These are phyloP conservation scores for Cataglyphis cursor DNA, from an alignment of 2,888 invertebrate species.

Conservation along the genomic window DNA sequence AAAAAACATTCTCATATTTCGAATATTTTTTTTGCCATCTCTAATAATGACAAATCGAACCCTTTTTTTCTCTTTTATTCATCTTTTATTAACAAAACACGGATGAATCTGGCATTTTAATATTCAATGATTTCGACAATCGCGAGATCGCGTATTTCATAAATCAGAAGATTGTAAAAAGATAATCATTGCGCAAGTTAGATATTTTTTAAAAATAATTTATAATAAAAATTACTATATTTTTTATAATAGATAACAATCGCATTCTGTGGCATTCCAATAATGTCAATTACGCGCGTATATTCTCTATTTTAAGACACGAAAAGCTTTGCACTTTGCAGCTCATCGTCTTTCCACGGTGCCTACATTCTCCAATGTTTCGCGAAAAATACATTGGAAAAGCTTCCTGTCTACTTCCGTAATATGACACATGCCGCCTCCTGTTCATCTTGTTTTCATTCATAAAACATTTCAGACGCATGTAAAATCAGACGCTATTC, in stretches of 20 bases:
- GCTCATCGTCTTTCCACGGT: conserved; percentile 53
- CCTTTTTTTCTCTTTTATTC: background rate
- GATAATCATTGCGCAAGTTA: conserved; percentile 1
- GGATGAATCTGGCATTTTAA: conserved; percentile 31
- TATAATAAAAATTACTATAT: too few species aligned
- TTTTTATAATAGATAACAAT: background rate
- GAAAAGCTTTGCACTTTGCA: conserved; percentile 33
- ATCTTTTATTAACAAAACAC: background rate
- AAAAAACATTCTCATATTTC: background rate
- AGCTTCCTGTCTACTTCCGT: conserved; percentile 8
- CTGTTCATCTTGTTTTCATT: conserved; percentile 25
- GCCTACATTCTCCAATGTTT: background rate
- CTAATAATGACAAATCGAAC: background rate
- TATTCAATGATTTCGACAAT: conserved; percentile 7
- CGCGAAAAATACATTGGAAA: conserved; percentile 27
- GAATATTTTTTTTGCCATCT: background rate
- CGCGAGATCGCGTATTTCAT: conserved; percentile 23
- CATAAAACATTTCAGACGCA: background rate
- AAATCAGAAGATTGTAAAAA: conserved; percentile 40
- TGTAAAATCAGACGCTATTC: background rate
- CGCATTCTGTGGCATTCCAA: conserved; percentile 34
- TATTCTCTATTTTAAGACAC: conserved; percentile 58
- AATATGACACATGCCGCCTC: background rate
- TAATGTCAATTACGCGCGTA: background rate
- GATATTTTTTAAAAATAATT: too few species aligned